These are phyloP conservation scores for Cygnus olor DNA, from an alignment of 2,797 vertebrate species.

Conservation along the genomic window DNA sequence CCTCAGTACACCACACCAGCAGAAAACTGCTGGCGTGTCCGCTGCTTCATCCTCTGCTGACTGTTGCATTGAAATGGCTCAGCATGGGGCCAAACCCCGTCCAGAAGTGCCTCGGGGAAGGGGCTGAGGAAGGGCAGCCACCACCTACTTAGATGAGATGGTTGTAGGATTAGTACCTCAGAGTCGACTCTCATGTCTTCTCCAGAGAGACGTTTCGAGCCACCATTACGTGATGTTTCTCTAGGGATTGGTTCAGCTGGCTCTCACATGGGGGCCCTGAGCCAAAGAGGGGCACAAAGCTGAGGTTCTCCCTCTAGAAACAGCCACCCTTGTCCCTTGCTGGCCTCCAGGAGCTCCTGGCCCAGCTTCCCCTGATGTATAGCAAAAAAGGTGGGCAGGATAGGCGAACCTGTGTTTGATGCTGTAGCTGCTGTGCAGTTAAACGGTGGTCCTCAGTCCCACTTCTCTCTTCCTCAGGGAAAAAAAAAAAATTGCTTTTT, in stretches of 20 bases:
- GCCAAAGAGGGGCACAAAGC: not conserved
- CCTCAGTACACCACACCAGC: not conserved
- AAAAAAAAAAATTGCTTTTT: not conserved
- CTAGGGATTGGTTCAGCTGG: not conserved
- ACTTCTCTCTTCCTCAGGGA: accelerated
- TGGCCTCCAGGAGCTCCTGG: not conserved
- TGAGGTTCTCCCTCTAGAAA: not conserved
- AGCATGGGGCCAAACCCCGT: accelerated
- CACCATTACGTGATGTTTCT: not conserved
- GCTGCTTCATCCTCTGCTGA: not conserved
- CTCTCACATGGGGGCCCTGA: not conserved
- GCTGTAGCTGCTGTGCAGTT: accelerated
- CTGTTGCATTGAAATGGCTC: not conserved
- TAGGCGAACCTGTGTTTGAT: not conserved
- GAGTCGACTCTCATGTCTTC: not conserved
- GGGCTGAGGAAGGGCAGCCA: not conserved
- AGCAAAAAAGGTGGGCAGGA: not conserved
- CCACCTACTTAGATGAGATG: not conserved
- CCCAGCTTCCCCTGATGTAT: accelerated
- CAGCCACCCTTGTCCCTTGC: not conserved
- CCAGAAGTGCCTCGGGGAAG: accelerated
- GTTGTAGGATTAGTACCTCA: not conserved
- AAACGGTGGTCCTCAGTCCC: not conserved
- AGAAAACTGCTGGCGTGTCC: not conserved
- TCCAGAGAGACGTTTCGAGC: too few relatives aligned